Evolutionary conservation across 1,140 invertebrate species (phyloP), one percentile per base, ranked within the genome.

Genomic region (Homalodisca vitripennis): DNA sequence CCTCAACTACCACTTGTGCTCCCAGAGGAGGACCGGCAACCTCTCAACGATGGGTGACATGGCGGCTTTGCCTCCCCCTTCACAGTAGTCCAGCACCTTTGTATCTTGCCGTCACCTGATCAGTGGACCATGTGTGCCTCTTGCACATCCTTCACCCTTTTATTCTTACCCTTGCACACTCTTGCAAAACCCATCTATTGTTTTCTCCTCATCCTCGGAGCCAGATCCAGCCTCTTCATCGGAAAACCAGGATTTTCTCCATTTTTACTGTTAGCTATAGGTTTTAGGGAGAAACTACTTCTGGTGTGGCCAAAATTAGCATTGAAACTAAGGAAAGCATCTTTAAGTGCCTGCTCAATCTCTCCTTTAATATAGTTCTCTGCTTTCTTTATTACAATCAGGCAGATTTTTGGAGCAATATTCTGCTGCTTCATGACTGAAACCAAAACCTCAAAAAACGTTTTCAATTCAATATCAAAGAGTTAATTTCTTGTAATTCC

Each of bases 321-420:
- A 83, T 98, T 97, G 82, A 98, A 98, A 29, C 85, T 88, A 10
- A 98, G 80, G 79, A 97, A 98, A 1, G 93, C 89, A 75, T 96
- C 89, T 70, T 90, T 88, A 1, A 98, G 82, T 17, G 94, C 93
- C 75, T 92, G 81, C 27, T 85, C 83, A 62, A 92, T 83, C 57
- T 97, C 84, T 0, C 89, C 90, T 34, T 82, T 85, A 78, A 91
- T 91, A 74, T 95, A 98, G 0, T 86, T 82, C 20, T 89, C 84
- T 31, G 86, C 85, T 14, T 88, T 82, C 84, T 95, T 97, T 0
- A 98, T n/a, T 87, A 77, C 89, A 95, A 20, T 93, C 81, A 3
- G 97, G 96, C 47, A 99, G 84, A 76, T 97, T 87, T 76, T 88
- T 81, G 1, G 95, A 87, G 78, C 92, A 93, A 80, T 98, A 98